These are phyloP conservation scores for Hippasteria phrygiana DNA, from an alignment of 53 echinoderm and acorn worm genomes.

Conservation along the genomic window DNA sequence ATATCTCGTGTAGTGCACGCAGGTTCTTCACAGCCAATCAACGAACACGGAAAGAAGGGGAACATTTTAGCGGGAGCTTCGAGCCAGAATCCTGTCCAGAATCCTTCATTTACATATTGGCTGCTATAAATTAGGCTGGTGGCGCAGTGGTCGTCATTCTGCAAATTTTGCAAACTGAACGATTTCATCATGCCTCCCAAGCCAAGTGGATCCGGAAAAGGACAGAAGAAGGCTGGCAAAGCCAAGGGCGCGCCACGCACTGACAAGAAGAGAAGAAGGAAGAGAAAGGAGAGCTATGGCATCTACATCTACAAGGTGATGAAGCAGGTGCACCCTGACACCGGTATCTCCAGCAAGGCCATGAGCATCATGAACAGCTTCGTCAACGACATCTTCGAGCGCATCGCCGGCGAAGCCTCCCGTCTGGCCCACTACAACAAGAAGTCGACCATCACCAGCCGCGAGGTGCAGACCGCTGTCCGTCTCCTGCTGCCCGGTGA, in stretches of 20 bases:
- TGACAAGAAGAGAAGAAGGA: constrained; percentile 61
- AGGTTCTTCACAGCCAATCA: constrained; percentile 1
- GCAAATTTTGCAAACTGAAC: background rate
- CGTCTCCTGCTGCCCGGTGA: too few relatives aligned
- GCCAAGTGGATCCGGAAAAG: constrained; percentile 71
- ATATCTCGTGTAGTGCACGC: constrained; percentile 6
- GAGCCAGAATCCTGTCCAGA: background rate
- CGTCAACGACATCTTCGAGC: constrained; percentile 91
- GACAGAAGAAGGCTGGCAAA: constrained; percentile 82
- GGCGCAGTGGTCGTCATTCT: background rate
- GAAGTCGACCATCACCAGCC: constrained; percentile 88
- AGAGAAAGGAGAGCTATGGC: constrained; percentile 81
- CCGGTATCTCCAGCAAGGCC: constrained; percentile 83
- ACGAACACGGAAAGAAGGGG: constrained; percentile 2
- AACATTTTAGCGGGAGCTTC: background rate
- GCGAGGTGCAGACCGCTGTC: constrained; percentile 86
- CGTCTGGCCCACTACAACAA: constrained; percentile 92
- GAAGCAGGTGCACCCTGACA: constrained; percentile 93
- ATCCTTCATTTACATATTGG: constrained; percentile 41
- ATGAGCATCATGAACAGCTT: constrained; percentile 87
- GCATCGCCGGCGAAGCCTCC: constrained; percentile 63
- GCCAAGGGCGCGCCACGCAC: constrained; percentile 67
- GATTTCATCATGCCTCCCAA: constrained; percentile 83
- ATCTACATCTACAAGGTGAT: constrained; percentile 94
- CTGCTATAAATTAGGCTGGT: background rate